Conservation (phyloP, 2,113 vertebrate species). For the Willisornis vidua region DNA sequence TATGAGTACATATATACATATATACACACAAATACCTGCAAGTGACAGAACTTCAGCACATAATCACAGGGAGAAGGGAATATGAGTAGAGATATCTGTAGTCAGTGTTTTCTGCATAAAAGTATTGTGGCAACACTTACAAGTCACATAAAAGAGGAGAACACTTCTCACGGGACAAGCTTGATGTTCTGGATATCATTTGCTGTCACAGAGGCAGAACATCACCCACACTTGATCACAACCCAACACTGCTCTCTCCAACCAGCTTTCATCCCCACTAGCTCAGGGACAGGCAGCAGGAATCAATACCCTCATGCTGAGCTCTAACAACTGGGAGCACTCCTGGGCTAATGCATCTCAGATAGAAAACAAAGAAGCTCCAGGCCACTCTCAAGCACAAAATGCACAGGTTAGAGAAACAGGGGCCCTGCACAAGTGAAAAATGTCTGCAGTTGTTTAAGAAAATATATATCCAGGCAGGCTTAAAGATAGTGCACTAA, state of each 20-base stretch:
- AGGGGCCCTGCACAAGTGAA: background rate
- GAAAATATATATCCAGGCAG: background rate
- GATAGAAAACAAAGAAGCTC: background rate
- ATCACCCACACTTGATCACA: fast-evolving
- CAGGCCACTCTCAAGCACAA: background rate
- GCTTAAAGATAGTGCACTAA: background rate
- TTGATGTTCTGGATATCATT: background rate
- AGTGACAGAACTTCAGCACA: background rate
- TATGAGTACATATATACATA: fast-evolving
- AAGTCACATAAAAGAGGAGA: background rate
- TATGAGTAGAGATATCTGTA: background rate
- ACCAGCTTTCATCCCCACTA: background rate
- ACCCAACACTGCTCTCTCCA: background rate
- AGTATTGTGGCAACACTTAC: background rate
- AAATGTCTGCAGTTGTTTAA: background rate
- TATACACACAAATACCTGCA: background rate
- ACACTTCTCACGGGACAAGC: background rate
- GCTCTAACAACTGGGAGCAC: background rate
- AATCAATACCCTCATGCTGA: background rate
- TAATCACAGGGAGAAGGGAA: background rate
- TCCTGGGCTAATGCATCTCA: background rate
- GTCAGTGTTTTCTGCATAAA: background rate
- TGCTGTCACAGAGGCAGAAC: background rate
- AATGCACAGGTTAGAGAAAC: background rate
- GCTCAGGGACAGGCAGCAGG: background rate